Percentiles rank a stretch among this genome's conserved stretches.
Conservation (phyloP, 2,113 vertebrate species). For the Dendropsophus ebraccatus region DNA sequence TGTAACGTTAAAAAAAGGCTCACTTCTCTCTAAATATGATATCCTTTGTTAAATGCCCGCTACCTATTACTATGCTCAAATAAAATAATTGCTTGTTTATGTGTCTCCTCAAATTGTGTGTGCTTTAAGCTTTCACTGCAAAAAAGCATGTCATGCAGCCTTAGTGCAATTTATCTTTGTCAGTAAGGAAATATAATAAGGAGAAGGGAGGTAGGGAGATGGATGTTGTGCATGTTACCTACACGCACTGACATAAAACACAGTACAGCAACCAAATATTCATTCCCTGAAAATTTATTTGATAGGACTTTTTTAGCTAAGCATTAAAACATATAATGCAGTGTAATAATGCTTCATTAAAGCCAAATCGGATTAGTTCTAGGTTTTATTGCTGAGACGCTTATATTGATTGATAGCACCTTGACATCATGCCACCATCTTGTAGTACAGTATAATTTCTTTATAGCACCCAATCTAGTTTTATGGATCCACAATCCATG, state of each 20-base stretch:
- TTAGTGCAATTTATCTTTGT: slow-evolving; percentile 27
- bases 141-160: slow-evolving; percentile 9
- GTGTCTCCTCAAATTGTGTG: slow-evolving; percentile 10
- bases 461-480: not conserved
- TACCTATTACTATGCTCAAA: slow-evolving; percentile 2
- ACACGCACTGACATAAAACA: slow-evolving; percentile 5
- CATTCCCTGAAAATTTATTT: not conserved
- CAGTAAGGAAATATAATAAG: slow-evolving; percentile 30
- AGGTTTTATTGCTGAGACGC: not conserved
- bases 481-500: too few relatives aligned
- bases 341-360: not conserved
- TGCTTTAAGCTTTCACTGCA: slow-evolving; percentile 11
- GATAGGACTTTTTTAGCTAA: not conserved
- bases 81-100: slow-evolving; percentile 22
- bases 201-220: slow-evolving; percentile 13
- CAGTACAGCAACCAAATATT: not conserved
- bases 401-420: not conserved
- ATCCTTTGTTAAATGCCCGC: not conserved
- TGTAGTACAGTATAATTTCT: not conserved
- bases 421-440: not conserved
- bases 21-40: not conserved
- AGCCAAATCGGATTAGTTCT: not conserved
- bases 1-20: not conserved
- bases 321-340: not conserved
- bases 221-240: slow-evolving; percentile 5